Base-by-base conservation (phyloP, 2,888 invertebrate genomes). In the Steromphala cineraria region DNA sequence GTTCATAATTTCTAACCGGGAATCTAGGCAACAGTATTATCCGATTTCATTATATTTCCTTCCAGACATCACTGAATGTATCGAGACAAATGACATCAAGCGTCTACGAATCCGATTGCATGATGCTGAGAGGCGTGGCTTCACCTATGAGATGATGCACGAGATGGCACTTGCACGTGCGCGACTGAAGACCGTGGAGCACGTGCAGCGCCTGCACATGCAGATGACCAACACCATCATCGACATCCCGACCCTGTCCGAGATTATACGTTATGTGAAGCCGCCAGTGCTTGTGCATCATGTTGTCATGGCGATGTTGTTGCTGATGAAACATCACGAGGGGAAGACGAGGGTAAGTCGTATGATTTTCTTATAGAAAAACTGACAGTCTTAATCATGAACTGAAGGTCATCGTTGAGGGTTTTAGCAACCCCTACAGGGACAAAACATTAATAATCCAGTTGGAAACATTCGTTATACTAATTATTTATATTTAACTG, bases 211-310 rank as follows among this genome's bases (percentile, higher is more conserved):
- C 28, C 28, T 62, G 62, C 62, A 62, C 28, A 28, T 62, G 62
- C 62, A 62, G 28, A 62, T 62, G 62, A 62, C 62, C 8, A 62
- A 24, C 15, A 62, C 62, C 15, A 28, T 24, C 17, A 75, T 75
- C 52, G 75, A 75, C 52, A 52, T 75, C 21, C 75, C 75, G 46
- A 75, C 75, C n/a, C 52, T 75, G 19, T 40, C 75, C 21, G 75
- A 75, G 52, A 75, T 75, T 19, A 52, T 52, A 46, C 75, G 75
- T 24, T 75, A 75, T 24, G 46, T 40, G 21, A 52, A 75, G 3
- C 75, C 75, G 24, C 52, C 75, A 1, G 8, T 24, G 75, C 46
- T 75, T 24, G 75, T 75, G 3, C 75, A 75, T 52, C 75, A 52
- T 24, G 52, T 75, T 40, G 40, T 75, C 52, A 75, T 75, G 75